Conservation (phyloP, 2,113 vertebrate genomes). For the Motacilla alba region DNA sequence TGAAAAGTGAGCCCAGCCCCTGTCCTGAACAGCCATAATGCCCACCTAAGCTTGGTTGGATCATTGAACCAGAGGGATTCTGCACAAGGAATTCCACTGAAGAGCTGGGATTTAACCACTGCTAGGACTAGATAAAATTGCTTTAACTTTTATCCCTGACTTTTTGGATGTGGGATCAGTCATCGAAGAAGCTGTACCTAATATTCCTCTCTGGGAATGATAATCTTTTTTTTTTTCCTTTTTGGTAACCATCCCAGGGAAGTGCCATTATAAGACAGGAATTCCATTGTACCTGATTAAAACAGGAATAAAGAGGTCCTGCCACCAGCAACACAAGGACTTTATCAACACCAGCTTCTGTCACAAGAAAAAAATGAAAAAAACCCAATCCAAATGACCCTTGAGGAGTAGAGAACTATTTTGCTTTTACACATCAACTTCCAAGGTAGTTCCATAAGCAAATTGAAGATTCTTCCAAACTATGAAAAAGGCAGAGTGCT, state of each 20-base stretch:
- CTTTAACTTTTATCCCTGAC: neutral
- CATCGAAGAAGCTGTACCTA: neutral
- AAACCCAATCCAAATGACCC: rapidly evolving
- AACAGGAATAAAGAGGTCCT: neutral
- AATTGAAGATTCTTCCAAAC: neutral
- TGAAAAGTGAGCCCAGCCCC: neutral
- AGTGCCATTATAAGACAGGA: neutral
- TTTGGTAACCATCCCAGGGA: neutral
- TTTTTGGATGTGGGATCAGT: neutral
- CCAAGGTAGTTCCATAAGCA: neutral
- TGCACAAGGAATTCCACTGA: neutral
- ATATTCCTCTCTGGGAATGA: neutral
- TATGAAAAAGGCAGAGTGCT: neutral
- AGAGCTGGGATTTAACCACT: neutral
- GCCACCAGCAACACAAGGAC: neutral
- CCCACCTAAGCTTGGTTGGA: too few relatives aligned
- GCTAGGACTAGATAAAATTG: neutral
- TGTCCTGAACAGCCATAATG: neutral
- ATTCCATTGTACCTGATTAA: neutral
- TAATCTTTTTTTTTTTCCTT: neutral
- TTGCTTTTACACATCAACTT: neutral
- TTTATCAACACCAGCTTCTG: neutral
- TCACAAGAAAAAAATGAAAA: neutral
- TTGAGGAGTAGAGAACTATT: neutral
- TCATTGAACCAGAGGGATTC: neutral